Conservation (phyloP, 92 coral and sea anemone species). For the Siderastrea siderea region DNA sequence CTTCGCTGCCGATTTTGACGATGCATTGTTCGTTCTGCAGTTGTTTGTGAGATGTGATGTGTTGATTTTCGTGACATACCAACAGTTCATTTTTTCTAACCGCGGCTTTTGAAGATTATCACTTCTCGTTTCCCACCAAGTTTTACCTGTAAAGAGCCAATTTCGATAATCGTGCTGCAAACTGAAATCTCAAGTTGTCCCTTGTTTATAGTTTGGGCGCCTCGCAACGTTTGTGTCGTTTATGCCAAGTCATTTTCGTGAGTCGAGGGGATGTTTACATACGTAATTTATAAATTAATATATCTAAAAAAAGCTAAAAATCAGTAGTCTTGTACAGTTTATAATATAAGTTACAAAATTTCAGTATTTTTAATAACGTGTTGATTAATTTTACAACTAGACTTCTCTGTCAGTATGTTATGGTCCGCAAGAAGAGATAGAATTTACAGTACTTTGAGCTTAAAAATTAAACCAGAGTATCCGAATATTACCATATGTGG, state of each 20-base stretch:
- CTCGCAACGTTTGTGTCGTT: conserved; percentile 2
- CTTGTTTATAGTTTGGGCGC: conserved; percentile 10
- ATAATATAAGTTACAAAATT: too few species aligned
- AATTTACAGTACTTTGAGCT: not conserved
- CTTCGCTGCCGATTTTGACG: not conserved
- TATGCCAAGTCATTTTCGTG: not conserved
- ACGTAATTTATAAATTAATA: conserved; percentile 4
- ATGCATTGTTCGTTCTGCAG: conserved; percentile 12
- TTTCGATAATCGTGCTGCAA: conserved; percentile 5
- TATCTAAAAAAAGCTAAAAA: not conserved
- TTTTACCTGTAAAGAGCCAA: not conserved
- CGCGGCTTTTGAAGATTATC: not conserved
- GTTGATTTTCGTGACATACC: conserved; percentile 4
- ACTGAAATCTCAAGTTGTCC: not conserved
- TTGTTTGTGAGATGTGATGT: conserved; percentile 7
- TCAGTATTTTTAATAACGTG: not conserved
- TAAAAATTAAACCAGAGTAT: not conserved
- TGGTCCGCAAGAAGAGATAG: too few species aligned
- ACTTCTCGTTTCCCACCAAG: not conserved
- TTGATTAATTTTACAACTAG: not conserved
- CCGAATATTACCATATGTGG: not conserved
- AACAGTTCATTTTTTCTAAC: not conserved
- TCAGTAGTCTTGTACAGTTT: too few species aligned
- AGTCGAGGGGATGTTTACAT: conserved; percentile 25
- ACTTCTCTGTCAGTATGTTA: too few species aligned